phyloP scores from a whole-genome alignment of 1,140 invertebrate species.

The Tigriopus japonicus region DNA sequence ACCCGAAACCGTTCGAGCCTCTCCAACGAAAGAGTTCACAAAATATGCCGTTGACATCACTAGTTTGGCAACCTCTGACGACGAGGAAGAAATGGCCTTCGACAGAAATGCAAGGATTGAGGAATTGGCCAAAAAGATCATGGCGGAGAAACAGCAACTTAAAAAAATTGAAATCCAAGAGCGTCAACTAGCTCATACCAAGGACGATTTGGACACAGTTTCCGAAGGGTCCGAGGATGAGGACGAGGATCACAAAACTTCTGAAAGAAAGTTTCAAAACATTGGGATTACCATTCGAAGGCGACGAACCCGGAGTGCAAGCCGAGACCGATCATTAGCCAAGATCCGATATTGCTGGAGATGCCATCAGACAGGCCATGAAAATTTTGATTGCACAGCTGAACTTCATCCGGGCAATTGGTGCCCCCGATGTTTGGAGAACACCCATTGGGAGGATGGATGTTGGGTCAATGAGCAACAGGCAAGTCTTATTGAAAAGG shows the following conservation, averaged over 20 bases:
- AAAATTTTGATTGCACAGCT: background rate
- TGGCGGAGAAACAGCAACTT: background rate
- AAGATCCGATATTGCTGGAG: slow-evolving; percentile 11
- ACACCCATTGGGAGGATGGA: slow-evolving; percentile 8
- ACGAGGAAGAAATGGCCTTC: background rate
- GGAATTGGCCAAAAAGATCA: background rate
- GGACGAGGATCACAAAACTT: background rate
- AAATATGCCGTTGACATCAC: too few species aligned
- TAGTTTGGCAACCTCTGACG: background rate
- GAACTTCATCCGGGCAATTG: slow-evolving; percentile 7
- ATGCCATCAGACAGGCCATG: slow-evolving; percentile 11
- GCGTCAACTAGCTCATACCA: background rate
- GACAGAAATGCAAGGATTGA: background rate
- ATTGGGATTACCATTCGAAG: background rate
- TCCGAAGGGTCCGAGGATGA: slow-evolving; percentile 7
- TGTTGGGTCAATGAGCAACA: slow-evolving; percentile 7
- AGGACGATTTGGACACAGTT: slow-evolving; percentile 4
- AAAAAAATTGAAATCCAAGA: background rate
- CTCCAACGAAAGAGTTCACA: too few species aligned
- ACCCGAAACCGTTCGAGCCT: too few species aligned
- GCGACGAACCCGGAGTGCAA: background rate
- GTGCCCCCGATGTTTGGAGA: slow-evolving; percentile 9
- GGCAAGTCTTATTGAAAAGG: background rate
- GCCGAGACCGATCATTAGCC: background rate
- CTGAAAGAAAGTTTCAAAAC: background rate